Evolutionary conservation across 1,140 invertebrate species (phyloP), one percentile per base, ranked within the genome.

Genomic region (Drosophila tristis): DNA sequence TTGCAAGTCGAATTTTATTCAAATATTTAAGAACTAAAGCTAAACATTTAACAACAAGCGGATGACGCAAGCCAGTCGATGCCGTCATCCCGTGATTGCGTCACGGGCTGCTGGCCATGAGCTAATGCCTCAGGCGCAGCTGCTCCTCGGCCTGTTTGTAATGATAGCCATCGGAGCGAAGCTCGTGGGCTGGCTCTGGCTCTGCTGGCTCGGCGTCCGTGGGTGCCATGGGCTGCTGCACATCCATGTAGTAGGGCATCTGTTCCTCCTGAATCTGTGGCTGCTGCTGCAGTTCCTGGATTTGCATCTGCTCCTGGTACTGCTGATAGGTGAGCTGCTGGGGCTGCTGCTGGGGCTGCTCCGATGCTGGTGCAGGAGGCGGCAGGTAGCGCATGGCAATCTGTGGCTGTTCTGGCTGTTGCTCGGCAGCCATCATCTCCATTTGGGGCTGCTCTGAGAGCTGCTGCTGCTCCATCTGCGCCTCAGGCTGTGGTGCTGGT

Each of bases 91-190:
- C 15, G 25, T 73, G 67, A 62, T 43, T 74, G 57, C 67, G 45
- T 15, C 45, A 20, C 50, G 15, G 15, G 6, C 31, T 31, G 31
- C 8, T 31, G 31, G 31, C 31, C 35, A 13, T 65, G 43, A 39
- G 35, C 53, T 75, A 91, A 62, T 91, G 90, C 51, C 90, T 68
- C 53, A 90, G 75, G 55, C 90, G 81, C 39, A 65, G 78, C 35
- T 82, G 62, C 42, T 81, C 68, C 5, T 48, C 63, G 20, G 70
- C 79, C 45, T 85, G 67, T 31, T 76, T 84, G 70, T 91, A 91
- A 55, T 91, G 86, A 35, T 91, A 91, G 54, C 90, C 90, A 79
- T 91, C 90, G 48, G 68, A 47, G 26, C 64, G 74, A n/a, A 91
- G 66, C 45, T 87, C 71, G 61, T 91, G 90, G n/a, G 85, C 90